These are phyloP conservation scores for Hypocryptadius cinnamomeus DNA, from an alignment of 2,113 vertebrate species.

Conservation along the genomic window DNA sequence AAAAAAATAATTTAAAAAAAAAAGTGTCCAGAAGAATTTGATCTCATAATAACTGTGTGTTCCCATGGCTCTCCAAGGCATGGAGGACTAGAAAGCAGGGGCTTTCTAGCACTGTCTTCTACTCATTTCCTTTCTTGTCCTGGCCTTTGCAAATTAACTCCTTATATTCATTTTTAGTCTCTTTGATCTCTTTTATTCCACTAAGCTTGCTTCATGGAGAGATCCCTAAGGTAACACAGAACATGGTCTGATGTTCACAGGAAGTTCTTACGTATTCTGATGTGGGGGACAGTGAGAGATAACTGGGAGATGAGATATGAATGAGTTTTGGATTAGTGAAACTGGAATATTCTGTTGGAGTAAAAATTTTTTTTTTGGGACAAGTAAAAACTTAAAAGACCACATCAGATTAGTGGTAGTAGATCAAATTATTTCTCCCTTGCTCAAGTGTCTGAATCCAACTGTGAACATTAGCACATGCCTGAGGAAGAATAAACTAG, in stretches of 20 bases:
- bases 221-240: neutral
- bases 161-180: accelerated
- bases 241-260: neutral
- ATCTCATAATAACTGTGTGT: neutral
- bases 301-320: neutral
- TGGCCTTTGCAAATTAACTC: neutral
- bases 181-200: neutral
- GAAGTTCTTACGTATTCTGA: neutral
- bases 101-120: neutral
- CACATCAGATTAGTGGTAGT: neutral
- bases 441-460: neutral
- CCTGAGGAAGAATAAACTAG: neutral
- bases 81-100: neutral
- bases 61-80: neutral
- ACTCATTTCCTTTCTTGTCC: neutral
- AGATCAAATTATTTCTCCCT: neutral
- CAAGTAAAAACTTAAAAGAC: neutral
- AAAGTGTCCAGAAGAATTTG: neutral
- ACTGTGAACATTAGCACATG: neutral
- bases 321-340: neutral
- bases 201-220: neutral
- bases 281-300: neutral
- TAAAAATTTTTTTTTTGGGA: neutral
- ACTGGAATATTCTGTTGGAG: neutral
- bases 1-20: neutral